Evolutionary conservation across 1,140 invertebrate genomes (phyloP), one percentile per base, ranked within the genome.

Genomic region (Cataglyphis hispanica): DNA sequence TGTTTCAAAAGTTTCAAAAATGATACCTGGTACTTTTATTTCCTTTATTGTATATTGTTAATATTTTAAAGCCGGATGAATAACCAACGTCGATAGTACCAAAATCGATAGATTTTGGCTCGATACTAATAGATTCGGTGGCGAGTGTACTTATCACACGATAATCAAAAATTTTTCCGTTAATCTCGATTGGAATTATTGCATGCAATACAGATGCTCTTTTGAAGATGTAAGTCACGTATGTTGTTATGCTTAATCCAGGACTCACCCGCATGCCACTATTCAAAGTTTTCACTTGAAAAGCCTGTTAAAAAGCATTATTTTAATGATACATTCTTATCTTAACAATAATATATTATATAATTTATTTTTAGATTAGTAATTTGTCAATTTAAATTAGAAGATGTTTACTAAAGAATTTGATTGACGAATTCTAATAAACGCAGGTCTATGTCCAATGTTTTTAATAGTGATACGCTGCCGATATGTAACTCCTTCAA

Each of bases 151-250:
- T 89, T 64, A 89, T 46, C 13, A 91, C 77, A 2, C 72, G 84
- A 76, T 94, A 93, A 64, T 93, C 84, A 25, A 93, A 74, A 7
- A 83, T 16, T 16, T 88, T 85, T 19, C 88, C 89, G 40, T 93
- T 92, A 16, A 95, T 92, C 25, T 91, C 89, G 34, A 95, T 92
- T 1, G 93, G 91, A 50, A 94, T 90, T 27, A 90, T 88, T 37
- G 91, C 88, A 11, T 86, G 83, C 4, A 86, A 67, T 0, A 92
- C 70, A n/a, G 89, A 86, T 1, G 87, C 69, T 22, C 84, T 74
- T 63, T 88, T 92, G 58, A 89, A 93, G 0, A 85, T 87, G 61
- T 93, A 95, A 27, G 70, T 88, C 0, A 95, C 90, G 1, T 19
- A 85, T 34, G 88, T 86, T 8, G 34, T 80, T 16, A 94, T 70